phyloP scores from a whole-genome alignment of 1,140 invertebrate species.

The Drosophila punjabiensis region DNA sequence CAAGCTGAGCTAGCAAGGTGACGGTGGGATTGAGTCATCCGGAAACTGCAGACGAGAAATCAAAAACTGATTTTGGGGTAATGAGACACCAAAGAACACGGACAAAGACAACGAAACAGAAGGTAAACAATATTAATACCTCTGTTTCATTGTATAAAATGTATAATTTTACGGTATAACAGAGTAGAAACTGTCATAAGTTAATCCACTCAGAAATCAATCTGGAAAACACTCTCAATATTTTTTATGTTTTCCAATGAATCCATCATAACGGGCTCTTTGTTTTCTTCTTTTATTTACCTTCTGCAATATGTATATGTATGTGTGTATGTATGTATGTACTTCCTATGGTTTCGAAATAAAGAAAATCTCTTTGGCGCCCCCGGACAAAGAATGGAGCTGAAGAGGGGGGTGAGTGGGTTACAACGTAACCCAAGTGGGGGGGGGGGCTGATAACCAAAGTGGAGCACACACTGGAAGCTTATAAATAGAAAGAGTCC shows the following conservation, averaged over 20 bases:
- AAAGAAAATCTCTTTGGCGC: constrained; percentile 30
- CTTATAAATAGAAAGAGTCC: constrained; percentile 38
- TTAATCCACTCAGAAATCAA: background rate
- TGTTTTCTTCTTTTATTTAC: background rate
- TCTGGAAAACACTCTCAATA: background rate
- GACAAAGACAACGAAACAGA: background rate
- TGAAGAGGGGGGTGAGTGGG: background rate
- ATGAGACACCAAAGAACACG: background rate
- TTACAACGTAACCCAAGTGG: constrained; percentile 4
- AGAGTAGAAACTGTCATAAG: background rate
- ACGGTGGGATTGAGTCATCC: constrained; percentile 17
- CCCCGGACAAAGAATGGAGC: constrained; percentile 32
- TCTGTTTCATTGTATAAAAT: background rate
- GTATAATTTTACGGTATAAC: background rate
- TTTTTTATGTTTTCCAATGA: background rate
- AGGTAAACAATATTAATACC: background rate
- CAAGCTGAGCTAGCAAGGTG: background rate
- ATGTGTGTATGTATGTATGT: background rate
- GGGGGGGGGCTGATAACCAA: constrained; percentile 25
- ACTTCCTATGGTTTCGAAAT: constrained; percentile 39
- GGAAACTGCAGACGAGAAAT: constrained; percentile 21
- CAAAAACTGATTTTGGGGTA: background rate
- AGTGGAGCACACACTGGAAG: constrained; percentile 31
- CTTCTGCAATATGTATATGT: background rate
- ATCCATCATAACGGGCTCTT: background rate